Conservation (phyloP, 2,888 invertebrate genomes). For the Hermaeophaga mercurialis region DNA sequence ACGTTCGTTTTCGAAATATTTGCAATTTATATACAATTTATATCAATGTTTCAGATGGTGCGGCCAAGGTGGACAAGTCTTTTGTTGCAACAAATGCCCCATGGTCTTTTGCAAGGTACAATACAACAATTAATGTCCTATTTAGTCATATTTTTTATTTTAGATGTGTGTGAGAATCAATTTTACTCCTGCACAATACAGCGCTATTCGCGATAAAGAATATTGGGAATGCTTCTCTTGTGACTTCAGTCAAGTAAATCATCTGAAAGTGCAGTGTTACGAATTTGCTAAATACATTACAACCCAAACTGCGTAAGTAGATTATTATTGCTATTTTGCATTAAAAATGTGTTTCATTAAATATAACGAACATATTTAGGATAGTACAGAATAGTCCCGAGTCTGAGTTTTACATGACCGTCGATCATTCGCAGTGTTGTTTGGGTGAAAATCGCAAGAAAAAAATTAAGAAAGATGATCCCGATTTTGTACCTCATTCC, state of each 20-base stretch:
- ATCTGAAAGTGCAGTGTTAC: slow-evolving; percentile 70
- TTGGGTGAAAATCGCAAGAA: slow-evolving; percentile 33
- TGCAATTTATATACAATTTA: too few relatives aligned
- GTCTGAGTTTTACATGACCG: slow-evolving; percentile 46
- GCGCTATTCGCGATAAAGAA: slow-evolving; percentile 74
- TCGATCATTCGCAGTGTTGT: slow-evolving; percentile 51
- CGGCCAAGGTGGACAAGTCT: slow-evolving; percentile 72
- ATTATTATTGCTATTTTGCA: background rate
- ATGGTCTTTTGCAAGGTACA: slow-evolving; percentile 73
- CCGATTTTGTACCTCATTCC: slow-evolving; percentile 42
- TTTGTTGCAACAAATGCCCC: slow-evolving; percentile 77
- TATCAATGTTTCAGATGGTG: slow-evolving; percentile 70
- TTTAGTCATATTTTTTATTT: slow-evolving; percentile 46
- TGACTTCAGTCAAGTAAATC: slow-evolving; percentile 67
- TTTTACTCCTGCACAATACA: slow-evolving; percentile 67
- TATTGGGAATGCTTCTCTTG: slow-evolving; percentile 83
- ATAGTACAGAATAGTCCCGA: slow-evolving; percentile 49
- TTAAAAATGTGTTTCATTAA: too few relatives aligned
- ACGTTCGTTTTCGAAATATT: too few relatives aligned
- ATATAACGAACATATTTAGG: slow-evolving; percentile 51
- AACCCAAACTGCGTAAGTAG: slow-evolving; percentile 63
- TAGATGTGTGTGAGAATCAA: slow-evolving; percentile 77
- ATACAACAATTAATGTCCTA: slow-evolving; percentile 19
- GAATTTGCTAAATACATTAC: slow-evolving; percentile 71
- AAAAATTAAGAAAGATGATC: slow-evolving; percentile 39